Base-by-base conservation (phyloP, 1,140 invertebrate species). In the Drosophila elegans region DNA sequence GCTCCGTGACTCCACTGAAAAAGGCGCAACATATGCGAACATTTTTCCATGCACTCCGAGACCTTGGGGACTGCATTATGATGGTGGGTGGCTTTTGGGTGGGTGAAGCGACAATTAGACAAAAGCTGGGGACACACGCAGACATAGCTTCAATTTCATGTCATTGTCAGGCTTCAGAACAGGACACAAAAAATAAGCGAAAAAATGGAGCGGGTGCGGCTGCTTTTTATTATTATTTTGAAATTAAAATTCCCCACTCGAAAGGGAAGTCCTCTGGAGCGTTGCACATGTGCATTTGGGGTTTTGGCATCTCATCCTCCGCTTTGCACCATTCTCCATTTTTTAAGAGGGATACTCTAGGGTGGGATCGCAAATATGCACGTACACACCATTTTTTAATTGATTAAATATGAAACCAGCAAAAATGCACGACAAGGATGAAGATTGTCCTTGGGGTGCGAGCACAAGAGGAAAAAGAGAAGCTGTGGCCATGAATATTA, bases 1-100 rank as follows among this genome's bases (percentile, higher is more conserved):
- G 7, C 56, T 6, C 32, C 11, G 39, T 5, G 13, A 16, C 13
- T 38, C 51, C 56, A 46, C 60, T 38, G 27, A 51, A 78, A 78
- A 72, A 72, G 72, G 56, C 84, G 51, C 76, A 88, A 84, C 84
- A 89, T 88, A 89, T 88, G 84, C 74, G 68, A 48, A 77, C 80
- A 89, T 89, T 89, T 88, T 57, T 79, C 55, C 80, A 80, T 89
- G 66, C 66, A 80, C 71, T 75, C 16, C 53, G 44, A 52, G 51
- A 41, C 67, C 67, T 71, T 56, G 46, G 78, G 78, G 45, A 75
- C 71, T 84, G 80, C 81, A 84, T 84, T 80, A 83, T 79, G 76
- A 67, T 60, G 67, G 32, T 9, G 29, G 51, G 29, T 34, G 64
- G 32, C 9, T 36, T 44, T 9, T 27, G 49, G 38, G 38, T 5